phyloP scores from a whole-genome alignment of 2,113 vertebrate genomes.

The Cyanoderma ruficeps region DNA sequence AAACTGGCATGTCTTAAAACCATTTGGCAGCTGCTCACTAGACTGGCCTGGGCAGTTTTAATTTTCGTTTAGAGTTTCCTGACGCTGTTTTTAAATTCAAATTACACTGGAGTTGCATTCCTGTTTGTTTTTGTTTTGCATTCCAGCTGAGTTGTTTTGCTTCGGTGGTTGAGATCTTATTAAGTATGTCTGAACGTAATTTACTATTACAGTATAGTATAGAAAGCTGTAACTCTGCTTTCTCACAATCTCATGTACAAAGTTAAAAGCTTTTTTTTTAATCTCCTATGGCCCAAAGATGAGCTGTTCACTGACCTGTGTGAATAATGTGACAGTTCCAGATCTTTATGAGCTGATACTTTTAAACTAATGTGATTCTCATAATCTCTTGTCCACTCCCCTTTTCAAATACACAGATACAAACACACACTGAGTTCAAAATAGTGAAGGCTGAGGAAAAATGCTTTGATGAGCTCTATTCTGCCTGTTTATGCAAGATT shows the following conservation, averaged over 20 bases:
- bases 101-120: conserved; percentile 28
- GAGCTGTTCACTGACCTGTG: background rate
- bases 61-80: conserved; percentile 15
- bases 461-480: background rate
- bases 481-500: background rate
- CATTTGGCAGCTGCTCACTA: background rate
- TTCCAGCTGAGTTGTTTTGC: conserved; percentile 51
- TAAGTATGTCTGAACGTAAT: background rate
- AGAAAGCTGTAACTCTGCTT: background rate
- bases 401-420: background rate
- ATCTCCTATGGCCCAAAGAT: background rate
- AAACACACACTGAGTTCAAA: background rate
- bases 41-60: conserved; percentile 30
- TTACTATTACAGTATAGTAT: background rate
- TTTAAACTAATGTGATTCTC: background rate
- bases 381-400: background rate
- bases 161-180: background rate
- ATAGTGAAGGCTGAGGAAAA: background rate
- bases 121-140: conserved; percentile 66
- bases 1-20: background rate
- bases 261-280: background rate
- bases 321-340: background rate
- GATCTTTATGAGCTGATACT: background rate
- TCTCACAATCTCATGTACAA: background rate
- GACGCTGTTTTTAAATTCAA: conserved; percentile 54